Evolutionary conservation across 2,113 vertebrate species (phyloP).

Genomic region (Serilophus lunatus): DNA sequence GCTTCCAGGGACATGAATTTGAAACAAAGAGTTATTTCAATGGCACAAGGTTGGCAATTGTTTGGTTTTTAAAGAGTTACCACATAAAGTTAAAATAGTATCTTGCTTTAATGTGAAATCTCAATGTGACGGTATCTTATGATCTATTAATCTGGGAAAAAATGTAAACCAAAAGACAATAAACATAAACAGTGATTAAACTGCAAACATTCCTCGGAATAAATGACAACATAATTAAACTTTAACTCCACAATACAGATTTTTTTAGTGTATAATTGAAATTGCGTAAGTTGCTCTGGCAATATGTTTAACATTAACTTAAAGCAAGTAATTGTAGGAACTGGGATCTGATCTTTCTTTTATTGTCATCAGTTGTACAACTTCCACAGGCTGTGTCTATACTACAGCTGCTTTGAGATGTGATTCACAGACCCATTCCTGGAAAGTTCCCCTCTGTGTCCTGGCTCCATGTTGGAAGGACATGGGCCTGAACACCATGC

Average conservation of each 20-base stretch:
- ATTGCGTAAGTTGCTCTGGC: constrained; percentile 25
- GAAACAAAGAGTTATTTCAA: constrained; percentile 11
- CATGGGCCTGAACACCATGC: neutral
- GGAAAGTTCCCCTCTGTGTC: neutral
- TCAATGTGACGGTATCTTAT: constrained; percentile 12
- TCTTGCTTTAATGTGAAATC: constrained; percentile 28
- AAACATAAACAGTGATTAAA: constrained; percentile 58
- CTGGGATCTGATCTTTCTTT: constrained; percentile 8
- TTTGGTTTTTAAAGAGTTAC: constrained; percentile 45
- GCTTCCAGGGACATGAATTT: neutral
- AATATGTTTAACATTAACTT: constrained; percentile 48
- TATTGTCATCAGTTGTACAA: neutral
- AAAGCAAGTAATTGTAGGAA: constrained; percentile 16
- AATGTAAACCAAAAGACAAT: constrained; percentile 56
- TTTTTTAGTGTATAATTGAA: constrained; percentile 36
- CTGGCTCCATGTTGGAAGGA: neutral
- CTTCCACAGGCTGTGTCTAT: neutral
- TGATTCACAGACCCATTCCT: rapidly evolving
- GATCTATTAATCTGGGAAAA: constrained; percentile 51
- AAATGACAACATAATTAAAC: constrained; percentile 44
- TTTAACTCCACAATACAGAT: constrained; percentile 42
- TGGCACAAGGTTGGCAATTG: neutral
- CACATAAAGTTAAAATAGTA: constrained; percentile 21
- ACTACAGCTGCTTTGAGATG: neutral
- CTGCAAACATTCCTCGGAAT: constrained; percentile 6